Base-by-base conservation (phyloP, 2,888 invertebrate species). In the Xylophagus ater region DNA sequence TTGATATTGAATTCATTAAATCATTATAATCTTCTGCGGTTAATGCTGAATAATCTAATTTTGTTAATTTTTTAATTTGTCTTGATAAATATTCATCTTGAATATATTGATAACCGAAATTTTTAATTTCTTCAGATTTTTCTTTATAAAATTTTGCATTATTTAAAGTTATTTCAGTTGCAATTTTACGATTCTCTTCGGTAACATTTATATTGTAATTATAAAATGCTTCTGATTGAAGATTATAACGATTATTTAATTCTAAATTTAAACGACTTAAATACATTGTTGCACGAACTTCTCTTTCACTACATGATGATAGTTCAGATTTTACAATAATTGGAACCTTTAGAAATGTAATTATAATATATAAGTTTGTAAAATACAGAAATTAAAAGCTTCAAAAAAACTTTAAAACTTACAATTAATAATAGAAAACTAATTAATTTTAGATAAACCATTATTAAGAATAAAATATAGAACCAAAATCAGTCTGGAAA, bases 201-300 rank as follows among this genome's bases (percentile, higher is more conserved):
- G 83, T 85, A 19, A 87, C 72, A 58, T 87, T 82, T 0, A 82
- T 78, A 1, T 75, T 76, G 55, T 85, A 83, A 2, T 66, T 69
- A 80, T 83, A 86, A 41, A 46, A 40, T 1, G 56, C 76, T 0
- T 73, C 36, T 8, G 69, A 66, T 3, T 69, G 69, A 14, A 65
- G 66, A 52, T 78, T 74, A 44, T 66, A 66, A 51, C 77, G 69
- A 42, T 64, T 51, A 1, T 72, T 73, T n/a, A 69, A 62, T 31
- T 71, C 68, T 31, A 66, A 67, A 55, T 81, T 78, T 43, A 78
- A 57, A 40, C 70, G 64, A 30, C 68, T 50, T 47, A 84, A 69
- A 52, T 76, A 75, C 43, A 72, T 69, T 23, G 69, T 62, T 0
- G 75, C 78, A 40, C 69, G 69, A 9, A 65, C 64, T 31, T 73